Evolutionary conservation across 2,797 vertebrate species (phyloP), one percentile per base, ranked within the genome.

Genomic region (Hyperoplus immaculatus): DNA sequence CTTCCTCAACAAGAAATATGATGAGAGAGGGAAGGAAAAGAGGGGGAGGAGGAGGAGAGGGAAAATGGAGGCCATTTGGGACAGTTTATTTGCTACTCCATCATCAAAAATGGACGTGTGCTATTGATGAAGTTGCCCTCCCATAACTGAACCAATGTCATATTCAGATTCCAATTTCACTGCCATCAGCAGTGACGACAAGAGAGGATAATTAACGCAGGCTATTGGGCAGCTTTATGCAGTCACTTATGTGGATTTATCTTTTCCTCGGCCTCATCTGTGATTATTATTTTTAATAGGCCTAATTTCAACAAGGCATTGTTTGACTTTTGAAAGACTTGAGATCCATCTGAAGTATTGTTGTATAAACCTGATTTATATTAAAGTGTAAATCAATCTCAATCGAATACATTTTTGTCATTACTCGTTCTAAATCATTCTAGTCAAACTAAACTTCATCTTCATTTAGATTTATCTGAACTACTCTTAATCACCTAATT

Each of bases 61-160:
- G 49, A 42, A 84, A 78, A 82, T 75, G 58, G 60, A 83, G 71
- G 74, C 80, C 68, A 73, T 88, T 90, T 81, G 64, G 64, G 78
- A 72, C 69, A 81, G 64, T 83, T 90, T 85, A 83, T 86, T 89
- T 85, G 66, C 71, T 46, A 65, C 69, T 84, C 65, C 57, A 89
- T 87, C 82, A 84, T 86, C 72, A 79, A 58, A 84, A 87, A 85
- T 75, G 75, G 79, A 84, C 43, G 18, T 50, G 63, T 8, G 74
- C 67, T 80, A 80, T 84, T 81, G 78, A 89, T 82, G 83, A 87
- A 83, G 69, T 71, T 42, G 43, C 62, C 66, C 78, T 18, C 80
- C 69, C 60, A 61, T 64, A 77, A 80, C 72, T 47, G 75, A 66
- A 59, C 54, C 71, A 59, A 67, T 67, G 75, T 81, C 47, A 6